These are phyloP conservation scores for Dynastes grantii DNA, from an alignment of 2,888 invertebrate species.

Conservation along the genomic window DNA sequence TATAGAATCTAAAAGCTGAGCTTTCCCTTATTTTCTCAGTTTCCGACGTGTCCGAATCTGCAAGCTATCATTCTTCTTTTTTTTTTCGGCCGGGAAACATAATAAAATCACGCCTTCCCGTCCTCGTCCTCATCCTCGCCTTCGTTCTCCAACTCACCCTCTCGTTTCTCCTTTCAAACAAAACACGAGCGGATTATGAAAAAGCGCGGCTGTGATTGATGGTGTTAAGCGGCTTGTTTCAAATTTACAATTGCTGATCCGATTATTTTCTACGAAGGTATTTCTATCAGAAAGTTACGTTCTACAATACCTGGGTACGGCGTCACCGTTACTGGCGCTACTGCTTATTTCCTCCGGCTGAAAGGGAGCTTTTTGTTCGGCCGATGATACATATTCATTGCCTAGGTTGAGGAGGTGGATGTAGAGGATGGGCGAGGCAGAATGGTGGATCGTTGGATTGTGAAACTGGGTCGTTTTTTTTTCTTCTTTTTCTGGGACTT, in stretches of 20 bases:
- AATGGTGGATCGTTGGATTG: background rate
- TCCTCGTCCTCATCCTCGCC: constrained; percentile 1
- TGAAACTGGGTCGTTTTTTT: background rate
- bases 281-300: constrained; percentile 25
- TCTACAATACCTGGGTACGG: constrained; percentile 1
- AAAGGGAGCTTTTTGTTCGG: background rate
- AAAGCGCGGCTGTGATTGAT: constrained; percentile 58
- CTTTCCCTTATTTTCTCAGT: background rate
- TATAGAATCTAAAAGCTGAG: too few relatives aligned
- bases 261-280: constrained; percentile 50
- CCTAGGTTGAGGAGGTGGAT: constrained; percentile 1
- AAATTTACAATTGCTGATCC: constrained; percentile 63
- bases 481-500: background rate
- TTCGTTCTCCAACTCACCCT: background rate
- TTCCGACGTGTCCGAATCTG: constrained; percentile 5
- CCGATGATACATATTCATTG: constrained; percentile 37
- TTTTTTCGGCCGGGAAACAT: background rate
- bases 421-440: background rate
- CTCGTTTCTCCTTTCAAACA: constrained; percentile 9
- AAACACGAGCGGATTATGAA: constrained; percentile 47
- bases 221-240: constrained; percentile 62
- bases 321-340: background rate
- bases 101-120: constrained; percentile 38
- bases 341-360: constrained; percentile 28
- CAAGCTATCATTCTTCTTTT: background rate